Evolutionary conservation across 1,140 invertebrate genomes (phyloP).

Genomic region (Ectropis grisescens): DNA sequence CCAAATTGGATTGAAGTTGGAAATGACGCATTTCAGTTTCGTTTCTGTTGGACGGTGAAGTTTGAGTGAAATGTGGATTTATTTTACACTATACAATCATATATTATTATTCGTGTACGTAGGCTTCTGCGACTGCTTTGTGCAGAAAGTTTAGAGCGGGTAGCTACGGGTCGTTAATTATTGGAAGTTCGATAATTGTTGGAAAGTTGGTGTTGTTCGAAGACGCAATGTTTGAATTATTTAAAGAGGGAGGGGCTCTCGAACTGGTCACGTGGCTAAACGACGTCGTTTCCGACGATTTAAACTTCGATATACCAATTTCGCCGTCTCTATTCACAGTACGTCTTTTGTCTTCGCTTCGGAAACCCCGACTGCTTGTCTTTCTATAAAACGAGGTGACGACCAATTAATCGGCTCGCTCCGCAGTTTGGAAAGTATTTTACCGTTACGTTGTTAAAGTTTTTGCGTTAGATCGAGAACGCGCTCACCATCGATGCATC

Average conservation of each 20-base stretch:
- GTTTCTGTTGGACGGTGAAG: conserved; percentile 2
- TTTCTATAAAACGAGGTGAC: too few relatives aligned
- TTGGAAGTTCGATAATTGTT: conserved; percentile 35
- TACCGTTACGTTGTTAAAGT: too few relatives aligned
- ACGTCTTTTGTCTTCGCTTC: conserved; percentile 15
- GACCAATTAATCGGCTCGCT: too few relatives aligned
- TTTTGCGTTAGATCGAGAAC: too few relatives aligned
- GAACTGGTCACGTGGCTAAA: conserved; percentile 20
- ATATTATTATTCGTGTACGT: too few relatives aligned
- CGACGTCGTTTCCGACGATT: not conserved
- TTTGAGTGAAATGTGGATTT: not conserved
- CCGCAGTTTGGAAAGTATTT: too few relatives aligned
- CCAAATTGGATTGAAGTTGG: conserved; percentile 61
- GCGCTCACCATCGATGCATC: too few relatives aligned
- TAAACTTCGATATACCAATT: conserved; percentile 12
- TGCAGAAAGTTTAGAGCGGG: conserved; percentile 1
- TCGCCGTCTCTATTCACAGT: conserved; percentile 8
- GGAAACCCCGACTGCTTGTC: too few relatives aligned
- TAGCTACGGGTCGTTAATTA: conserved; percentile 16
- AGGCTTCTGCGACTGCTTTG: not conserved
- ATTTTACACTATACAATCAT: too few relatives aligned
- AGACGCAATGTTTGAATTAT: conserved; percentile 37
- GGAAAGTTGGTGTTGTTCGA: conserved; percentile 23
- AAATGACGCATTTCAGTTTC: conserved; percentile 35
- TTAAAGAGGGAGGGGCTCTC: conserved; percentile 23